Evolutionary conservation across 2,113 vertebrate species (phyloP), one percentile per base, ranked within the genome.

Genomic region (Menidia beryllina): DNA sequence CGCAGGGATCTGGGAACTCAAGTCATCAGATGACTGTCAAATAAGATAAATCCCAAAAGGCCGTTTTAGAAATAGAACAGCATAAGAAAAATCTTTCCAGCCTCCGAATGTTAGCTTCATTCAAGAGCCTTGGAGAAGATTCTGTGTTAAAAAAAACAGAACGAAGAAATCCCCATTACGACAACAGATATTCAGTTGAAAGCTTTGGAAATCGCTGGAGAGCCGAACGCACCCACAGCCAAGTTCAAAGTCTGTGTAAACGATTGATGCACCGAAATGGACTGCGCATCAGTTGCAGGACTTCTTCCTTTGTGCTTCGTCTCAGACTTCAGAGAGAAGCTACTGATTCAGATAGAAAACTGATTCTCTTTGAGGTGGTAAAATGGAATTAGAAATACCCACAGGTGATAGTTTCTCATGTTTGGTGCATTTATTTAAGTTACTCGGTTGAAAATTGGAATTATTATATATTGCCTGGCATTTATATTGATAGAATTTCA

Each of bases 201-300:
- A 79, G 69, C 81, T 77, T 82, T 82, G 62, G 62, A 79, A 79
- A 77, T 69, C 66, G 55, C 68, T 69, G 63, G 79, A 82, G 36
- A 69, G 72, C 53, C 57, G 77, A 79, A 62, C 69, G 72, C 38
- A 64, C 45, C 49, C 72, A 58, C 61, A 65, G 30, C 63, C 4
- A 11, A 77, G 77, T 86, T 88, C 81, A 86, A 86, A 86, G 78
- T 69, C 45, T 79, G 47, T 26, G 36, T 54, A 49, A 82, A 57
- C 12, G 47, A 81, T 75, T 83, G 81, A 82, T 72, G 72, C 75
- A 21, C 55, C 12, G 50, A 71, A 74, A 68, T 55, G 76, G 78
- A 77, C 78, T 27, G 53, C 47, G 50, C 55, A 52, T 73, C 56
- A 4, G 9, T 73, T 39, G 56, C 64, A 54, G 69, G 75, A 72